Conservation (phyloP, 1,140 invertebrate species). For the Platyscapa corneri region DNA sequence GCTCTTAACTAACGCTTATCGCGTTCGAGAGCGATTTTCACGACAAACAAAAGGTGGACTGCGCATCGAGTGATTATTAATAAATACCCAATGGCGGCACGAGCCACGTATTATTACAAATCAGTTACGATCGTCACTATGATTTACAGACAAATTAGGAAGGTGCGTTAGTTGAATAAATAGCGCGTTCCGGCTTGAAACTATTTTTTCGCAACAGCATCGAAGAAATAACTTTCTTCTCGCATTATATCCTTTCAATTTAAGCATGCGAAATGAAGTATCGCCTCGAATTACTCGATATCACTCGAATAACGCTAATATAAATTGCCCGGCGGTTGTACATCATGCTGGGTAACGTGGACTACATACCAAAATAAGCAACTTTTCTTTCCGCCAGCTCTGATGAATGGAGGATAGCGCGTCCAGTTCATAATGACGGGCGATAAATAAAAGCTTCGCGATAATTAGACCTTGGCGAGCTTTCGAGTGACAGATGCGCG, state of each 20-base stretch:
- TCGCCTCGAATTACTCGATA: not conserved
- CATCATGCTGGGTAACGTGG: not conserved
- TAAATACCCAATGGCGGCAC: no score
- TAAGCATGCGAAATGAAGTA: not conserved
- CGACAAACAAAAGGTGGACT: no score
- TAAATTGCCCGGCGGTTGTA: not conserved
- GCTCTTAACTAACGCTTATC: no score
- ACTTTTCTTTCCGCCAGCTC: not conserved
- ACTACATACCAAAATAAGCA: not conserved
- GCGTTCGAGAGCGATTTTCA: no score
- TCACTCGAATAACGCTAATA: not conserved
- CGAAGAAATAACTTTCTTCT: no score
- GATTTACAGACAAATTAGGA: no score
- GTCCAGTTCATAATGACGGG: not conserved
- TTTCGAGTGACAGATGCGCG: not conserved
- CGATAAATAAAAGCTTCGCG: conserved; percentile 15
- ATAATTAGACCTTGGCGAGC: conserved; percentile 9
- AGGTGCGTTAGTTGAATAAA: no score
- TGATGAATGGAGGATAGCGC: not conserved
- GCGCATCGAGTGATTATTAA: no score
- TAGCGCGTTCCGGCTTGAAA: no score
- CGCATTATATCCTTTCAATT: not conserved
- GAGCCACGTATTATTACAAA: no score
- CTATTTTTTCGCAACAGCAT: no score
- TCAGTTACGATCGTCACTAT: no score